These are phyloP conservation scores for Hippopotamyrus pictus DNA, from an alignment of 2,797 vertebrate species.

Conservation along the genomic window DNA sequence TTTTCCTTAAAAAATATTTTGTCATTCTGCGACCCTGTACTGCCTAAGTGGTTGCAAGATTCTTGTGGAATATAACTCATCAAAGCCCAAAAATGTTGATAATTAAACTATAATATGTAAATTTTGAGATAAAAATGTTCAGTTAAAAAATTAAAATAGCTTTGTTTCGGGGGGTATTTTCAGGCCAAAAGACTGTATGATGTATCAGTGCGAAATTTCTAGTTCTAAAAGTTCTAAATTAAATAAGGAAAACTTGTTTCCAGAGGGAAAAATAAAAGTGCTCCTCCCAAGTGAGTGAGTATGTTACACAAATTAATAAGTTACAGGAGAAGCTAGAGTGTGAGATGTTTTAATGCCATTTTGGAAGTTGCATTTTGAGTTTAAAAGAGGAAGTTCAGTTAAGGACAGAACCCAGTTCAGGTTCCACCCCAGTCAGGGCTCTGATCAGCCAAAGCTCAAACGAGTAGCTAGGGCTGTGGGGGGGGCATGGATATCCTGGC, in stretches of 20 bases:
- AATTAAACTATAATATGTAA: neutral
- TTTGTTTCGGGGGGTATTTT: neutral
- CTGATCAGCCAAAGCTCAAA: neutral
- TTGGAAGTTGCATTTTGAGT: neutral
- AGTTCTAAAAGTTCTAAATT: neutral
- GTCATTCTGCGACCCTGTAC: neutral
- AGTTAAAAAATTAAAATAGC: neutral
- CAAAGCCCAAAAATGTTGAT: neutral
- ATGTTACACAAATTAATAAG: neutral
- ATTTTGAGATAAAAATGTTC: neutral
- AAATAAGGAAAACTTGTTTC: constrained; percentile 1
- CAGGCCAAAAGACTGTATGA: neutral
- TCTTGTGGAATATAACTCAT: neutral
- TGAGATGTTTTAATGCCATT: neutral
- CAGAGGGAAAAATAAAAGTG: neutral
- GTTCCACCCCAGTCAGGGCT: neutral
- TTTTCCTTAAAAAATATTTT: neutral
- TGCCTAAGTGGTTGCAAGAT: neutral
- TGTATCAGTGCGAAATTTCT: neutral
- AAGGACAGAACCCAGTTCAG: neutral
- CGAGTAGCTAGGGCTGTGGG: neutral
- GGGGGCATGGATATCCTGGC: neutral
- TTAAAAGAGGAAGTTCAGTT: neutral
- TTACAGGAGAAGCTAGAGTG: neutral
- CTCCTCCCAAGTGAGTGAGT: neutral